Conservation (phyloP, 2,888 invertebrate genomes). For the Cremastobaeus sp. region DNA sequence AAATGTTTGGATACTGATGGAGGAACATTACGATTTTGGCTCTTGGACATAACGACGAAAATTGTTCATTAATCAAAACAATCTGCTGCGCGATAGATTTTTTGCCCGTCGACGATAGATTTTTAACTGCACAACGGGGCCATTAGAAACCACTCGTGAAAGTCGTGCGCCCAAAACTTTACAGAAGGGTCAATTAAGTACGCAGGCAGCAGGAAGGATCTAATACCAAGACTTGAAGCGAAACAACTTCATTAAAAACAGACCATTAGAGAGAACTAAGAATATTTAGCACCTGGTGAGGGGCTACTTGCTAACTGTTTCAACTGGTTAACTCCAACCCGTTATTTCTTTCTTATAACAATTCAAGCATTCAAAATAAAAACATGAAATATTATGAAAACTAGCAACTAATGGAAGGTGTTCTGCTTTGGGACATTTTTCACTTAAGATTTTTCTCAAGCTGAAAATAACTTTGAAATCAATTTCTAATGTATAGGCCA, state of each 20-base stretch:
- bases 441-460: too few species aligned
- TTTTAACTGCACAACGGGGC: slow-evolving; percentile 36
- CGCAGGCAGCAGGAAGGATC: slow-evolving; percentile 39
- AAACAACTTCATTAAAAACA: slow-evolving; percentile 61
- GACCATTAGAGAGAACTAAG: slow-evolving; percentile 47
- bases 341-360: too few species aligned
- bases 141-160: slow-evolving; percentile 35
- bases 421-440: too few species aligned
- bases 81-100: slow-evolving; percentile 3
- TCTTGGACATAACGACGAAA: neutral
- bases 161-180: slow-evolving; percentile 42
- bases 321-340: too few species aligned
- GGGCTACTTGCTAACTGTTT: slow-evolving; percentile 23
- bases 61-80: slow-evolving; percentile 40
- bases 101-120: slow-evolving; percentile 10
- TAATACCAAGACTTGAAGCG: slow-evolving; percentile 38
- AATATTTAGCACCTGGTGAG: slow-evolving; percentile 54
- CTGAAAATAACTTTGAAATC: too few species aligned
- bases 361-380: too few species aligned
- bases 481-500: too few species aligned
- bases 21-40: neutral
- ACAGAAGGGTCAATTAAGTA: slow-evolving; percentile 55
- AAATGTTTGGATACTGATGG: too few species aligned
- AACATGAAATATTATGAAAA: too few species aligned
- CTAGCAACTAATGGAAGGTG: too few species aligned